Conservation (phyloP, 2,113 vertebrate species). For the Anoura caudifer region DNA sequence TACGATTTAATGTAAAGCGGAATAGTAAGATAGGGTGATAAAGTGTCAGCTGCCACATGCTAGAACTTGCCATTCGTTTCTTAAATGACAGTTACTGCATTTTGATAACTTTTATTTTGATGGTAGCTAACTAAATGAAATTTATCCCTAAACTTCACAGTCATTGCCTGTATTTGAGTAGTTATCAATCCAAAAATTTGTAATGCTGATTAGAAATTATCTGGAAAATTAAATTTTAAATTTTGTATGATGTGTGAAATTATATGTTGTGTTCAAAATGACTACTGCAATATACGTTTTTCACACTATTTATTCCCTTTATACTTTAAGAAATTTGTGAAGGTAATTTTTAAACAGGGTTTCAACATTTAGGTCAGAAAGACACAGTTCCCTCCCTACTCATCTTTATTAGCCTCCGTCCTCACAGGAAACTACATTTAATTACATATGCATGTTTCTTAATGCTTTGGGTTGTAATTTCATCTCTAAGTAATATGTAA, state of each 20-base stretch:
- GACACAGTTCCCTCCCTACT: neutral
- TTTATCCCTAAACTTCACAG: neutral
- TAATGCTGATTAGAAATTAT: neutral
- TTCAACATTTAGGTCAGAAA: neutral
- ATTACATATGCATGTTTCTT: neutral
- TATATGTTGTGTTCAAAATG: neutral
- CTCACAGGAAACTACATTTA: neutral
- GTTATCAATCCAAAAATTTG: neutral
- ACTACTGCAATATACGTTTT: neutral
- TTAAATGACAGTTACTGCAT: neutral
- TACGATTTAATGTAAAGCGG: conserved; percentile 33
- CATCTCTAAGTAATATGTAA: neutral
- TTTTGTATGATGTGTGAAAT: neutral
- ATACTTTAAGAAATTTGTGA: neutral
- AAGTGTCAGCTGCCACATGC: neutral
- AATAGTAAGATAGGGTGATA: conserved; percentile 8
- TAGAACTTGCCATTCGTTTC: neutral
- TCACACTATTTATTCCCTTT: neutral
- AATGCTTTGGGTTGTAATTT: neutral
- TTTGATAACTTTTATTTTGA: neutral
- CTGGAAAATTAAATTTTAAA: neutral
- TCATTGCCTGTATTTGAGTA: neutral
- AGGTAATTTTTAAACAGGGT: neutral
- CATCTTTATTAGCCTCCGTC: neutral
- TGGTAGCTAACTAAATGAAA: neutral